Evolutionary conservation across 2,113 vertebrate genomes (phyloP), one percentile per base, ranked within the genome.

Genomic region (Channa argus): DNA sequence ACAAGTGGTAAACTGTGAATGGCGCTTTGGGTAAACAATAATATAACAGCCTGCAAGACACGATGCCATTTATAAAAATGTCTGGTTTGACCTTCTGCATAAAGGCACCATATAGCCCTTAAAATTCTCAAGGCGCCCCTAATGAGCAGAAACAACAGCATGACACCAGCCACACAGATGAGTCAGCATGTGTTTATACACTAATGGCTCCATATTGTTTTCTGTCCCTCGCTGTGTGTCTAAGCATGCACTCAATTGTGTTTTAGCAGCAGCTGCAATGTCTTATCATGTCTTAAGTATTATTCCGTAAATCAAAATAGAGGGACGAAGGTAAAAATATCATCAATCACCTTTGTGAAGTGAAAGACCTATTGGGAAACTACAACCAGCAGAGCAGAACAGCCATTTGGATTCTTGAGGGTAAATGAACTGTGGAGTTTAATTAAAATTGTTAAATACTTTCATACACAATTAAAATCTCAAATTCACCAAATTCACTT

Each of bases 201-300:
- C 67, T 78, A 85, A 78, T 84, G 69, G 63, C 68, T 77, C 51
- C 54, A 76, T 76, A 73, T 79, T 76, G 68, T 70, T 69, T 77
- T 74, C 55, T 71, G 75, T 69, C 52, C 60, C 49, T 84, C 76
- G 50, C 38, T 63, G 77, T 65, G 58, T 50, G 46, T 59, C 54
- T 51, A 52, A 77, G 71, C 46, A 51, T 54, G 46, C 62, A 63
- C 53, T 67, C 2, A 11, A 51, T 9, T 49, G 38, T 64, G 51
- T 50, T 51, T 54, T 50, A 69, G 50, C 46, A 67, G 13, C 56
- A 50, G 53, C 64, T 74, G 64, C 14, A 43, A 41, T n/a, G 53
- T 24, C 24, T 1, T 24, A 24, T 24, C 1, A 24, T 43, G 8
- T 63, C n/a, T 11, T 33, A 47, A 39, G 12, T 4, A 52, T 49